Evolutionary conservation across 2,888 invertebrate species (phyloP), one percentile per base, ranked within the genome.

Genomic region (Aphodius sticticus): DNA sequence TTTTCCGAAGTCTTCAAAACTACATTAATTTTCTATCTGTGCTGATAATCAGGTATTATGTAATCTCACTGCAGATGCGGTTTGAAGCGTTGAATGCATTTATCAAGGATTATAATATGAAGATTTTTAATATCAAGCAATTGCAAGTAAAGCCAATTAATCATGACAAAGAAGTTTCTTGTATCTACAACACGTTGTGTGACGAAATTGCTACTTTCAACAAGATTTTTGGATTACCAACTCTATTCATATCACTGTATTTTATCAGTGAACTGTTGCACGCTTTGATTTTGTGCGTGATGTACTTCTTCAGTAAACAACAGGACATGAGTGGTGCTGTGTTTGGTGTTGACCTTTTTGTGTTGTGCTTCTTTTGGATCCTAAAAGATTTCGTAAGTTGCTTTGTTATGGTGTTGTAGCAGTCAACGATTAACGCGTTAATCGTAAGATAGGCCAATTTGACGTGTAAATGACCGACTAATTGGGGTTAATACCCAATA

Each of bases 361-460:
- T 37, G 15, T 72, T 78, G 53, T 72, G 78, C 16, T 72, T 78
- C 2, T 72, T 71, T 53, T 78, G 78, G 78, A 53, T 71, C 53
- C n/a, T 78, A 6, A 78, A 78, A 78, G 74, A 78, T 53, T 9
- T 72, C 38, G 78, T 78, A 74, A 53, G 78, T 72, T 9, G 3
- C 38, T 16, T 76, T 26, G 26, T 26, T 26, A 26, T 26, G 26
- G 26, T 14, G n/a, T 76, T 26, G 37, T 15, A 75, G 9, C 26
- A 5, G 9, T 6, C 26, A 15, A 38, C 53, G 16, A 7, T 53
- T 69, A 37, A 76, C 26, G 26, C 26, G 26, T 26, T 3, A 26
- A 26, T 26, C 26, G 26, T 1, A 26, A 26, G 26, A 26, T 26
- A 26, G 26, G 26, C 26, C 26, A 26, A 26, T 26, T 26, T 26